These are phyloP conservation scores for Acrocephalus kingi DNA, from an alignment of 2,113 vertebrate genomes.

Conservation along the genomic window DNA sequence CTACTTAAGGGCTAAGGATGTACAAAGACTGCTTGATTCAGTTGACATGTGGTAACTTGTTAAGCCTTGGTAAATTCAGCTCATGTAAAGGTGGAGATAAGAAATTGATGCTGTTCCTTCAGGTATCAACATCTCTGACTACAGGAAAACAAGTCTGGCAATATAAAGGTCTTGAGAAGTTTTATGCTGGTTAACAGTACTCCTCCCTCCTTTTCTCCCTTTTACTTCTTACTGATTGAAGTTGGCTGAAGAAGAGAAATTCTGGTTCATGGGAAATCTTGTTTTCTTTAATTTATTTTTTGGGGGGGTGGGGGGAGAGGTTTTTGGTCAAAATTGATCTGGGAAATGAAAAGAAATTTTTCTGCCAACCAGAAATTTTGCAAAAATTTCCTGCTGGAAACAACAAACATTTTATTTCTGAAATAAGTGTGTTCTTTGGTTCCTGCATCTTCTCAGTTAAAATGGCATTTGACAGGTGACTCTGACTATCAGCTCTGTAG, in stretches of 20 bases:
- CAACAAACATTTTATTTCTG: not conserved
- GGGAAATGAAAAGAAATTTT: not conserved
- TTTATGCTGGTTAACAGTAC: not conserved
- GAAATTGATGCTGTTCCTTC: not conserved
- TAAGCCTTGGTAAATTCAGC: not conserved
- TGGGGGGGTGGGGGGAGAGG: accelerated
- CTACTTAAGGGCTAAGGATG: not conserved
- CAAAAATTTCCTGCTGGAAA: not conserved
- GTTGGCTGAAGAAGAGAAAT: not conserved
- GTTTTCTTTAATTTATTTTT: not conserved
- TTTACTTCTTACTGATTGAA: not conserved
- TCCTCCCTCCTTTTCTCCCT: not conserved
- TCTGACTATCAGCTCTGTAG: not conserved
- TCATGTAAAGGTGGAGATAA: not conserved
- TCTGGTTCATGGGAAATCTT: not conserved
- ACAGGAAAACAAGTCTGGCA: not conserved
- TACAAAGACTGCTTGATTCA: not conserved
- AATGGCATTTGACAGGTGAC: slow-evolving; percentile 46
- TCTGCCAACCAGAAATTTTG: slow-evolving; percentile 10
- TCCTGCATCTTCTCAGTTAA: slow-evolving; percentile 27
- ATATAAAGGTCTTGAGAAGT: not conserved
- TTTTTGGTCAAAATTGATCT: not conserved
- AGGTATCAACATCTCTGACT: not conserved
- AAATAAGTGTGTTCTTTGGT: not conserved
- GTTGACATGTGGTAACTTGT: not conserved